Evolutionary conservation across 2,113 vertebrate species (phyloP), one percentile per base, ranked within the genome.

Genomic region (Recurvirostra avosetta): DNA sequence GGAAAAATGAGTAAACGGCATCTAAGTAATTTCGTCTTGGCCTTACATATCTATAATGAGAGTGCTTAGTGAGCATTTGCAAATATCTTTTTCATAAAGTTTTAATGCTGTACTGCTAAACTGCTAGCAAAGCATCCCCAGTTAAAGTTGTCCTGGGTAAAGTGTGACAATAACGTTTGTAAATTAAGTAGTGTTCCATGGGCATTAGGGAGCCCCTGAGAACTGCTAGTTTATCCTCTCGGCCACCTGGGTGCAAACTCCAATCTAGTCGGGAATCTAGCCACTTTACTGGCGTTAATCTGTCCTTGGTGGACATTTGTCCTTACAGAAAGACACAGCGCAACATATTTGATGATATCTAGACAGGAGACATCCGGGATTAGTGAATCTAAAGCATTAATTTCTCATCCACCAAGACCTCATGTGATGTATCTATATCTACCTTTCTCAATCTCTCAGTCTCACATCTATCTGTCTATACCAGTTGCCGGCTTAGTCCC

Each of bases 371-470:
- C 25, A 77, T 78, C 65, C 77, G 22, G 79, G 61, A 95, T 85
- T 55, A 71, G 52, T 59, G 61, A 86, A 59, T 84, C 18, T 75
- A 94, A 91, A 71, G 61, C 65, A 84, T 22, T 21, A 74, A 47
- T 90, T 87, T 90, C 49, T 90, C 56, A 82, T 85, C 56, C 70
- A 45, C 86, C 25, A 17, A 84, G 47, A 81, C 65, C 65, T 86
- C 43, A 12, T 25, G 22, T 45, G 30, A 71, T 41, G 1, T 15
- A 55, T 63, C 52, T 68, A 0, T 63, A 36, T 66, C 61, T 70
- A 53, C 32, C 52, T 49, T 56, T 86, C 59, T 75, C n/a, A 43
- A 8, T 66, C 45, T 83, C 40, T 67, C 36, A 34, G 34, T 52
- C 89, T 92, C 52, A 18, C 65, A 50, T 87, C 74, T 47, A 5